Evolutionary conservation across 30 jellyfish, hydroid and myxozoan species (phyloP).

Genomic region (Rhopilema esculentum): DNA sequence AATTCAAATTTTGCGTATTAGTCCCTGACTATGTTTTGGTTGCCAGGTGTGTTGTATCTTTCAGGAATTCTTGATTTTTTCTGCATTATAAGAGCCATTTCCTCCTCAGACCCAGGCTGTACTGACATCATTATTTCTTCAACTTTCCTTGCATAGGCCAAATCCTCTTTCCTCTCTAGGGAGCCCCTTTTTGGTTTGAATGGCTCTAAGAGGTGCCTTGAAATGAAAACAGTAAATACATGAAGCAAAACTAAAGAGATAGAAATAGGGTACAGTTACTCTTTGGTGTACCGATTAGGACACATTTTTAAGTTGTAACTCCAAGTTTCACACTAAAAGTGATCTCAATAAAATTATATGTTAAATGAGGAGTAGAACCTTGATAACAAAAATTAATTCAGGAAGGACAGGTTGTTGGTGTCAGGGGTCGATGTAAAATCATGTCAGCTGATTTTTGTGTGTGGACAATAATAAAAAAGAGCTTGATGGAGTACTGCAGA

Average conservation of each 20-base stretch:
- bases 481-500: no score
- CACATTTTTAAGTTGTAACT: no score
- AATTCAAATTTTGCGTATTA: no score
- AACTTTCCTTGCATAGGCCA: conserved; percentile 15
- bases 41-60: background rate
- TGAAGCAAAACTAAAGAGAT: background rate
- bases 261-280: background rate
- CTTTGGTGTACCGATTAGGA: no score
- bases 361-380: no score
- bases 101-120: conserved; percentile 55
- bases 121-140: conserved; percentile 21
- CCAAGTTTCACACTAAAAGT: no score
- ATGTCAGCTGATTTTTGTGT: no score
- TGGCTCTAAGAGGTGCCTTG: conserved; percentile 15
- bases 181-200: conserved; percentile 27
- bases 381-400: no score
- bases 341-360: no score
- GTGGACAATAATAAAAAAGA: no score
- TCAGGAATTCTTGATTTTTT: conserved; percentile 18
- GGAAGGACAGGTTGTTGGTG: no score
- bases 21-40: background rate
- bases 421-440: no score
- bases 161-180: conserved; percentile 21
- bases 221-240: background rate
- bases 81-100: conserved; percentile 47